A percentile compares a stretch with the other conserved stretches of the same genome.
phyloP scores from a whole-genome alignment of 2,113 vertebrate genomes.

The Malurus melanocephalus region DNA sequence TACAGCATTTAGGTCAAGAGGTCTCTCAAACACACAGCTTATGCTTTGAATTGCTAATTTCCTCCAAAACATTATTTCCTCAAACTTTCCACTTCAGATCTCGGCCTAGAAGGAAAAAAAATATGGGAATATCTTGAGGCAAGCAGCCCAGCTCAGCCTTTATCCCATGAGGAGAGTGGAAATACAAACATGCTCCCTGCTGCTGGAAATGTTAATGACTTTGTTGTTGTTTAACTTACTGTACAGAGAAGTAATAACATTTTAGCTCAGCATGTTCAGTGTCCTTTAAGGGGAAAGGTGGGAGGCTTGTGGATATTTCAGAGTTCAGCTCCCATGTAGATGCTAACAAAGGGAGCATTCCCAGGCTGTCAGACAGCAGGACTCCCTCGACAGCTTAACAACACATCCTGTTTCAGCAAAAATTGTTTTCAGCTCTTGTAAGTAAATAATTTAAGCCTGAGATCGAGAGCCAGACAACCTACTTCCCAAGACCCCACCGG shows the following conservation, averaged over 20 bases:
- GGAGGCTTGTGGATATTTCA: constrained; percentile 43
- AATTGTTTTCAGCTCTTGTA: not conserved
- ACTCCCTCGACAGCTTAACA: not conserved
- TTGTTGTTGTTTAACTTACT: constrained; percentile 20
- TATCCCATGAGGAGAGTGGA: not conserved
- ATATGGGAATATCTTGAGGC: not conserved
- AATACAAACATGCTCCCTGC: constrained; percentile 19
- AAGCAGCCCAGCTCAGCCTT: constrained; percentile 2
- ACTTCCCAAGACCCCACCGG: constrained; percentile 19
- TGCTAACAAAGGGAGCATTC: constrained; percentile 27
- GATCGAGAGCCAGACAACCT: not conserved
- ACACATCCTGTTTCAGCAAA: constrained; percentile 26
- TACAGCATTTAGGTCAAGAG: not conserved
- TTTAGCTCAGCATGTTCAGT: constrained; percentile 12
- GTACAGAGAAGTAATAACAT: constrained; percentile 15
- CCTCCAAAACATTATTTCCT: not conserved
- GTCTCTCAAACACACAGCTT: not conserved
- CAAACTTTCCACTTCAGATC: constrained; percentile 17
- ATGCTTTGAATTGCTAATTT: constrained; percentile 6
- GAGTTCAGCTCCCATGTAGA: constrained; percentile 25
- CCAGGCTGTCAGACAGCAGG: constrained; percentile 16
- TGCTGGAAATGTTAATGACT: constrained; percentile 29
- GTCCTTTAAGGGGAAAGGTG: constrained; percentile 41
- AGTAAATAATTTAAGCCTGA: constrained; percentile 11
- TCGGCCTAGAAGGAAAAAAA: constrained; percentile 4